These are phyloP conservation scores for Fulmarus glacialis DNA, from an alignment of 2,113 vertebrate species.

Conservation along the genomic window DNA sequence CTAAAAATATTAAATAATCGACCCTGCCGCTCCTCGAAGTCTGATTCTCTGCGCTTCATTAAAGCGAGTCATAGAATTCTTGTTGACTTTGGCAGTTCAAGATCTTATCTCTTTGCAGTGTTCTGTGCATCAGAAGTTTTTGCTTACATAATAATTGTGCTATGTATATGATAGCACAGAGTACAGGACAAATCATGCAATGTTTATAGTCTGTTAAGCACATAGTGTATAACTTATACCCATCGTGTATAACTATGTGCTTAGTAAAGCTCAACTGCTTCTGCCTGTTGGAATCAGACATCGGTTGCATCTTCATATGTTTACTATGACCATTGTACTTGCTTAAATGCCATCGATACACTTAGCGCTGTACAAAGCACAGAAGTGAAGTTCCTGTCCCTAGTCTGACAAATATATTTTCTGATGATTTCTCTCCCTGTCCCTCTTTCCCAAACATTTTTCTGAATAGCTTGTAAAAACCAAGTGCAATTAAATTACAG, in stretches of 20 bases:
- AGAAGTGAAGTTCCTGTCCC: not conserved
- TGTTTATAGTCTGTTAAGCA: not conserved
- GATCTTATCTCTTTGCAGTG: not conserved
- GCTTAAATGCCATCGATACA: accelerated
- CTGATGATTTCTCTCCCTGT: not conserved
- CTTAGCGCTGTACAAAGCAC: not conserved
- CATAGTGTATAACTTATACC: not conserved
- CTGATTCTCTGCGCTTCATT: not conserved
- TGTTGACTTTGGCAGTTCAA: not conserved
- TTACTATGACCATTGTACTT: not conserved
- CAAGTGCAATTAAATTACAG: not conserved
- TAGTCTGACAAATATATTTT: not conserved
- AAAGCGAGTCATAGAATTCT: not conserved
- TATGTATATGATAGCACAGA: not conserved
- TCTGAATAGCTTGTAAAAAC: not conserved
- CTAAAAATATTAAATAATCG: not conserved
- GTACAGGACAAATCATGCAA: not conserved
- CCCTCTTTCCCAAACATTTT: not conserved
- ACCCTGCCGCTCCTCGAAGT: not conserved
- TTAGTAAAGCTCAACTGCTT: not conserved
- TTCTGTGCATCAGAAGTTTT: not conserved
- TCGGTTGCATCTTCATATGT: accelerated
- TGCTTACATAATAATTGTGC: not conserved
- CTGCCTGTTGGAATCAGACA: not conserved
- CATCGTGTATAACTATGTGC: accelerated